Evolutionary conservation across 2,113 vertebrate species (phyloP), one percentile per base, ranked within the genome.

Genomic region (Erythrocercus mccallii): DNA sequence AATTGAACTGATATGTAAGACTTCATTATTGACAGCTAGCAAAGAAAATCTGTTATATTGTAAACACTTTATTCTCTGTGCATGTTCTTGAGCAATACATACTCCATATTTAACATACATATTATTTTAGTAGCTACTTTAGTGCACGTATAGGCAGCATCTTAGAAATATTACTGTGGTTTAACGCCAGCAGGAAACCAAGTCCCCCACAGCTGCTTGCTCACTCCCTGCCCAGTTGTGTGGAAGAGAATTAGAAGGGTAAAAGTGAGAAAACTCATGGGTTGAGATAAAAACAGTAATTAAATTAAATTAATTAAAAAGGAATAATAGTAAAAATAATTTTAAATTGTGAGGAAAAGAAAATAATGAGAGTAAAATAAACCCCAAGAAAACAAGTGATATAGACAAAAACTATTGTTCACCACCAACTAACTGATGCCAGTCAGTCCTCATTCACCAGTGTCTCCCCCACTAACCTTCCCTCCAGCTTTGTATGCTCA

Each of bases 361-460:
- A 27, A 6, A 16, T 17, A 37, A 7, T 5, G 1, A 27, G 8
- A 33, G 4, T 73, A 64, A 88, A 69, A 58, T 31, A 44, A 88
- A 47, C 4, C 8, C 48, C 18, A 58, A 64, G 58, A 28, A 47
- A 48, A n/a, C 16, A 73, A 48, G 18, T 38, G 30, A 61, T 70
- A 5, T 0, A 33, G 42, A 25, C 27, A 24, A 44, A 79, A 83
- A 12, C 1, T 27, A 2, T 27, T 51, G 45, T 20, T 82, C 3
- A 12, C 18, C 15, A 28, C 21, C 22, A 45, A 16, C 4, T 2
- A 6, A 45, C 6, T 0, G 0, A n/a, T 65, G 33, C 6, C 30
- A 47, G 11, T 11, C 15, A 10, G 27, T 56, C 15, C 5, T 35
- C 21, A 14, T 30, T 10, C 3, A 24, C 12, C n/a, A 30, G 18